Conservation (phyloP, 2,888 invertebrate species). For the Dichetophora obliterata region DNA sequence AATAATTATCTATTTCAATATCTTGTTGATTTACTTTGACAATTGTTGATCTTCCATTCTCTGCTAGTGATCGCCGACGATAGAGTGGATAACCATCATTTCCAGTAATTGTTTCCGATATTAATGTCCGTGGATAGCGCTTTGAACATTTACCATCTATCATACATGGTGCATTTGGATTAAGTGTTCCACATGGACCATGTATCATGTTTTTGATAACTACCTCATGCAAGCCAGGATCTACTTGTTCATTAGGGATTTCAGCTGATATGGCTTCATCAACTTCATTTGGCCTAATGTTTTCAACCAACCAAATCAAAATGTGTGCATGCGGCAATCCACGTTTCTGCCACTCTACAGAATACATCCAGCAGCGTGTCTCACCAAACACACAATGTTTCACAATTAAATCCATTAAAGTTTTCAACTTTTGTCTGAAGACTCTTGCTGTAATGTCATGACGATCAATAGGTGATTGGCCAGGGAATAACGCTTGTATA, state of each 20-base stretch:
- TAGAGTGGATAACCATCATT: slow-evolving; percentile 44
- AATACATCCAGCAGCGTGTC: slow-evolving; percentile 50
- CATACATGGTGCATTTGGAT: slow-evolving; percentile 47
- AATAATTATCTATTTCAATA: slow-evolving; percentile 56
- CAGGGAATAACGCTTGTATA: neutral
- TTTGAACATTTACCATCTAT: slow-evolving; percentile 48
- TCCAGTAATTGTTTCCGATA: slow-evolving; percentile 43
- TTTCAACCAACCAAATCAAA: slow-evolving; percentile 58
- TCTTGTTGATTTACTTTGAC: slow-evolving; percentile 13
- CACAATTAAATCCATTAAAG: slow-evolving; percentile 36
- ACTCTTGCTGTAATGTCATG: slow-evolving; percentile 36
- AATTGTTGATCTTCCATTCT: slow-evolving; percentile 31
- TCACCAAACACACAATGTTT: slow-evolving; percentile 44
- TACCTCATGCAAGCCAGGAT: slow-evolving; percentile 45
- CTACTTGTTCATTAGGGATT: slow-evolving; percentile 48
- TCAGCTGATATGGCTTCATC: slow-evolving; percentile 55
- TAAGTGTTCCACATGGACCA: slow-evolving; percentile 47
- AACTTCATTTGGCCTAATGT: slow-evolving; percentile 57
- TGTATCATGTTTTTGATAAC: slow-evolving; percentile 47
- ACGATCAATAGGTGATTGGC: slow-evolving; percentile 9
- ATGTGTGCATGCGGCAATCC: slow-evolving; percentile 60
- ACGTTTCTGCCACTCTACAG: slow-evolving; percentile 60
- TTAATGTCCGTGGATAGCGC: slow-evolving; percentile 44
- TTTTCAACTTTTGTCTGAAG: slow-evolving; percentile 31
- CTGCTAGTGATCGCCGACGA: slow-evolving; percentile 40